Base-by-base conservation (phyloP, 2,113 vertebrate genomes). In the Trogon surrucura region DNA sequence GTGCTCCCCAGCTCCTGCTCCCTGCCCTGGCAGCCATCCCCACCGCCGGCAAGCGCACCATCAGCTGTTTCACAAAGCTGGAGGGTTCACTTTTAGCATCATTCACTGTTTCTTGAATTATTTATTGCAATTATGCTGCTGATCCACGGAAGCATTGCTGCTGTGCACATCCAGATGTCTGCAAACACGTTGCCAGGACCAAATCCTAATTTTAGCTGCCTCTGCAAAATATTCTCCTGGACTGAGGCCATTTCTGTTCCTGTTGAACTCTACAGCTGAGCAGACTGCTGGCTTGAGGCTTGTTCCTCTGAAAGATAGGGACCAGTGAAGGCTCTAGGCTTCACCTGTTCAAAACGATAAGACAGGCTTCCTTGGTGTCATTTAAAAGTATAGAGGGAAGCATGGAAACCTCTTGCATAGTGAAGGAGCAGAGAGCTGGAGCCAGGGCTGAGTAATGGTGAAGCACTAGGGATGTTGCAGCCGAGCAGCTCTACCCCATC, bases 91-190 rank as follows among this genome's bases (percentile, higher is more conserved):
- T 80, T 80, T 56, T 61, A 95, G 53, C 71, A 88, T 86, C 65
- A 32, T 79, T 92, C 86, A 12, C 53, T 78, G 29, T 27, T 86
- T 56, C 80, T 93, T 96, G 67, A 93, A 93, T 96, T 93, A 94
- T 96, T 96, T 94, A 84, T 88, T 71, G 64, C 67, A 80, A 30
- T 88, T 80, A 62, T 30, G 88, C 91, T 80, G 72, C 67, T 57
- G 79, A 93, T 80, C 88, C 75, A 78, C 79, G 78, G 79, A 73
- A 85, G 72, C n/a, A 12, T 45, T 85, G 81, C 94, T 86, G 85
- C 72, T 41, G 75, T 48, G 71, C n/a, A 14, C 86, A 77, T 67
- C 95, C 95, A 96, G 85, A 84, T 84, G 95, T 83, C 88, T 90
- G 75, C 75, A 71, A 90, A 51, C 2, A 17, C 60, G 6, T 9